Percentiles rank a stretch among this genome's conserved stretches.
Conservation (phyloP, 2,888 invertebrate genomes). For the Zaprionus lineosus region DNA sequence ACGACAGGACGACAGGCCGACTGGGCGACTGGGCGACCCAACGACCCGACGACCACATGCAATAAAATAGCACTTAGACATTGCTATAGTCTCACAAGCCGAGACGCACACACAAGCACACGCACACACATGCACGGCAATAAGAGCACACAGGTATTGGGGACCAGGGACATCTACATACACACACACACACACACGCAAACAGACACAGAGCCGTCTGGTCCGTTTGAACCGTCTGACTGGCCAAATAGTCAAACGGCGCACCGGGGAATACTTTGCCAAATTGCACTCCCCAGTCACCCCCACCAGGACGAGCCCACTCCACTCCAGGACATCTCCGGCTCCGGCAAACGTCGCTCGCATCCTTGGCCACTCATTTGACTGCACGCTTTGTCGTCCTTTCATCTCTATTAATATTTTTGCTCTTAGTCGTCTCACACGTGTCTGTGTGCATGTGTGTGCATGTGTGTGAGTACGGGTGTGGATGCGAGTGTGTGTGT, state of each 20-base stretch:
- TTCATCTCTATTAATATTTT: conserved; percentile 53
- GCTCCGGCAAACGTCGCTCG: conserved; percentile 18
- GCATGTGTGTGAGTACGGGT: too few relatives aligned
- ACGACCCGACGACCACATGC: conserved; percentile 59
- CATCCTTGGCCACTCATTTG: conserved; percentile 64
- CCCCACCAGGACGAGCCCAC: background rate
- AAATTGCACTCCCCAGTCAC: conserved; percentile 64
- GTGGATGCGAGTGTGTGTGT: too few relatives aligned
- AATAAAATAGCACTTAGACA: conserved; percentile 76
- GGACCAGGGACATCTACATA: conserved; percentile 20
- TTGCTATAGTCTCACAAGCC: conserved; percentile 23
- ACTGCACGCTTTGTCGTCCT: conserved; percentile 56
- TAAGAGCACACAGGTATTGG: conserved; percentile 9
- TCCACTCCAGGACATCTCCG: background rate
- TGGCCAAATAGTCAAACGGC: conserved; percentile 61
- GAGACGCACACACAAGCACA: conserved; percentile 1
- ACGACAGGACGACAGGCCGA: conserved; percentile 23
- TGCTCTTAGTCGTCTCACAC: conserved; percentile 44
- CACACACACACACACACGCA: too few relatives aligned
- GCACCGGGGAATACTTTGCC: conserved; percentile 74
- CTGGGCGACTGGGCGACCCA: background rate
- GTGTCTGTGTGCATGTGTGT: conserved; percentile 11
- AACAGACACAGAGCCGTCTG: too few relatives aligned
- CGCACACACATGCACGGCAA: too few relatives aligned
- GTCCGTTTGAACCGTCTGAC: conserved; percentile 25